Evolutionary conservation across 2,113 vertebrate genomes (phyloP).

Genomic region (Lanius collurio): DNA sequence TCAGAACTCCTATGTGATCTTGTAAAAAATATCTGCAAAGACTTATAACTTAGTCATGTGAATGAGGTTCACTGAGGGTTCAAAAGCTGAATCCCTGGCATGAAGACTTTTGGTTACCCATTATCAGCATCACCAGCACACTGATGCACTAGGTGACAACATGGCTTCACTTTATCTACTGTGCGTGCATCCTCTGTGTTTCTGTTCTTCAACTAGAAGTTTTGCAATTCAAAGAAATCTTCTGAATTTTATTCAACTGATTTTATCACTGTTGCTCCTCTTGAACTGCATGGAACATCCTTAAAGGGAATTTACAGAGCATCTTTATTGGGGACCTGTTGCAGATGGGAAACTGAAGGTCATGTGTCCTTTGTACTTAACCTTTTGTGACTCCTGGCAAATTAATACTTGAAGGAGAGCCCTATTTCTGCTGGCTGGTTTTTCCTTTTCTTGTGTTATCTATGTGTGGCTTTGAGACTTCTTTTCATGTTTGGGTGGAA

Average conservation of each 20-base stretch:
- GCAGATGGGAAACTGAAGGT: not conserved
- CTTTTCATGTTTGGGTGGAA: not conserved
- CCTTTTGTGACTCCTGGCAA: not conserved
- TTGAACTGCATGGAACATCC: not conserved
- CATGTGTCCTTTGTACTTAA: not conserved
- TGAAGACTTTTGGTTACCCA: not conserved
- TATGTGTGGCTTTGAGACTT: not conserved
- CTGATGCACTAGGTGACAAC: not conserved
- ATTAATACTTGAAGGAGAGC: not conserved
- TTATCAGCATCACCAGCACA: not conserved
- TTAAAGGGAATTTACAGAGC: not conserved
- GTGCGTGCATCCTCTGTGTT: not conserved
- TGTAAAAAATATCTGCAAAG: not conserved
- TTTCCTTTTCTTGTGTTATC: not conserved
- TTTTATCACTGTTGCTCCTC: not conserved
- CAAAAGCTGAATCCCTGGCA: rapidly evolving
- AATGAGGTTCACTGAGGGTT: not conserved
- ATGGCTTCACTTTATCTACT: not conserved
- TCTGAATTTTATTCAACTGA: not conserved
- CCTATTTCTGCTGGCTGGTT: not conserved
- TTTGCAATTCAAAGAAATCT: not conserved
- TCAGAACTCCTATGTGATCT: not conserved
- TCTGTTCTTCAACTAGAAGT: not conserved
- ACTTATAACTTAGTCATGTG: not conserved
- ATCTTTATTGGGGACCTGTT: not conserved